A percentile compares a stretch with the other conserved stretches of the same genome.
These are phyloP conservation scores for Anguilla obscura DNA, from an alignment of 2,797 vertebrate genomes.

Conservation along the genomic window DNA sequence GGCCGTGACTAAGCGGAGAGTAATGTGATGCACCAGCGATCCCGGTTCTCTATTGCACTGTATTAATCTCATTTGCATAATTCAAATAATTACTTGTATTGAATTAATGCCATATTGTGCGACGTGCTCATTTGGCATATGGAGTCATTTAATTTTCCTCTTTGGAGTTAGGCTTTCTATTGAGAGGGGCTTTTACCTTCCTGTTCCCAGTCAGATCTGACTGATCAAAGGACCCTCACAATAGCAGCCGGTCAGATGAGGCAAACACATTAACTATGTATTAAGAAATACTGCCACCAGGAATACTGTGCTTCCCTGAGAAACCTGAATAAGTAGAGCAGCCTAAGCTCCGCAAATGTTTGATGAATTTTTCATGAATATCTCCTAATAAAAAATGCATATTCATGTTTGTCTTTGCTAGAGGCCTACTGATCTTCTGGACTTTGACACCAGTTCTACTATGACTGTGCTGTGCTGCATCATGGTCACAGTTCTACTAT, in stretches of 20 bases:
- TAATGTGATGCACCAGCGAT: not conserved
- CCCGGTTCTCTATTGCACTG: not conserved
- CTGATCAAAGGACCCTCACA: not conserved
- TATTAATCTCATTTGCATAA: not conserved
- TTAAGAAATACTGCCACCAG: constrained; percentile 4
- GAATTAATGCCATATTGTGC: not conserved
- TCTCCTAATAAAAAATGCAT: constrained; percentile 8
- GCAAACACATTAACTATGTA: not conserved
- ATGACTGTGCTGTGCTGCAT: not conserved
- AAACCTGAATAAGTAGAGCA: constrained; percentile 6
- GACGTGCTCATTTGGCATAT: not conserved
- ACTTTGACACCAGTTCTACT: too few species aligned
- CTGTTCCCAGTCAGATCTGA: not conserved
- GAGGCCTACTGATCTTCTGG: not conserved
- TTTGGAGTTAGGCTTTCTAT: not conserved
- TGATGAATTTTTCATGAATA: not conserved
- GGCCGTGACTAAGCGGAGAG: constrained; percentile 1
- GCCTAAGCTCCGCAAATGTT: not conserved
- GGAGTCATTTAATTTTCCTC: not conserved
- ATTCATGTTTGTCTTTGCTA: constrained; percentile 17
- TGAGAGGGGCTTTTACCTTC: not conserved
- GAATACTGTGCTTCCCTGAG: not conserved
- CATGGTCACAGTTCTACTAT: not conserved
- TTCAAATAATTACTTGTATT: constrained; percentile 13
- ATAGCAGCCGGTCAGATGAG: constrained; percentile 11